A percentile compares a stretch with the other conserved stretches of the same genome.
Conservation (phyloP, 2,888 invertebrate genomes). For the Schrankia costaestrigalis region DNA sequence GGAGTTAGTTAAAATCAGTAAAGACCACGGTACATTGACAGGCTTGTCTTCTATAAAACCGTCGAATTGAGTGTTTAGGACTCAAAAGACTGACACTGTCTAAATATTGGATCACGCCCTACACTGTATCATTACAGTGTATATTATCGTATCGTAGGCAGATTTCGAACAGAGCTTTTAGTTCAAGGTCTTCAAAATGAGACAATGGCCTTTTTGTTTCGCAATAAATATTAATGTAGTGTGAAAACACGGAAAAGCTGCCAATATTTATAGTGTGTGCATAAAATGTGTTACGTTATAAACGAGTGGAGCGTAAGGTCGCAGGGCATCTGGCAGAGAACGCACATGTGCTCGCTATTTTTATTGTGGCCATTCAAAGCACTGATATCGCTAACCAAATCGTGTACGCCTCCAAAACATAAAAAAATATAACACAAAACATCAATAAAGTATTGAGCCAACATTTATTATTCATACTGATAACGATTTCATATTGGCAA, state of each 20-base stretch:
- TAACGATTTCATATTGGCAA: conserved; percentile 10
- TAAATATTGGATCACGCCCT: too few species aligned
- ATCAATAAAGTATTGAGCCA: too few species aligned
- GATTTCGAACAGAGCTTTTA: too few species aligned
- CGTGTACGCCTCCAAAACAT: conserved; percentile 39
- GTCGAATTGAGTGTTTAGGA: too few species aligned
- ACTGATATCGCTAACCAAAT: conserved; percentile 56
- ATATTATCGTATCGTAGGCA: conserved; percentile 2
- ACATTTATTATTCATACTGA: too few species aligned
- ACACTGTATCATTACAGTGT: too few species aligned
- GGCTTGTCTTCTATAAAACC: too few species aligned
- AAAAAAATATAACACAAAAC: conserved; percentile 21
- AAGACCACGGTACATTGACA: too few species aligned
- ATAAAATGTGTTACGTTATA: conserved; percentile 47
- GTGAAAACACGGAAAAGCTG: conserved; percentile 48
- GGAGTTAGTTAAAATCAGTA: too few species aligned
- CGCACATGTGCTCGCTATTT: conserved; percentile 71
- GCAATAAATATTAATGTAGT: conserved; percentile 52
- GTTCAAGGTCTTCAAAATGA: conserved; percentile 28
- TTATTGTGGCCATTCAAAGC: conserved; percentile 65
- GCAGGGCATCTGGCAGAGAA: conserved; percentile 73
- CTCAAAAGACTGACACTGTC: too few species aligned
- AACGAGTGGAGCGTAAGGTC: conserved; percentile 63
- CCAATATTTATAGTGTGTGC: conserved; percentile 55
- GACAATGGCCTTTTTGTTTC: conserved; percentile 45